Evolutionary conservation across 2,797 vertebrate species (phyloP).

Genomic region (Diceros bicornis): DNA sequence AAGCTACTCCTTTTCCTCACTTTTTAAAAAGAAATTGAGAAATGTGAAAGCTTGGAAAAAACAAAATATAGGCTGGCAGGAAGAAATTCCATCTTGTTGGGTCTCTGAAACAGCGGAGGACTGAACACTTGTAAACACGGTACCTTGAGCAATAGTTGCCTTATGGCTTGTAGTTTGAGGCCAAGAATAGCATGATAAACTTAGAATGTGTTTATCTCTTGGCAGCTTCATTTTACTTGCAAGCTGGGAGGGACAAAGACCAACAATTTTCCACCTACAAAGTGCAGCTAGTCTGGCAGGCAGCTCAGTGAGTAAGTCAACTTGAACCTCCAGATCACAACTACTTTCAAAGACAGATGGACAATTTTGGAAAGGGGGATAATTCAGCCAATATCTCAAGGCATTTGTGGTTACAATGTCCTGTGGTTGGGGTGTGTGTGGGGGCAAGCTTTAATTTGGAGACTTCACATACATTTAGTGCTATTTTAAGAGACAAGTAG

Average conservation of each 20-base stretch:
- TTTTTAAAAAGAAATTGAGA: constrained; percentile 70
- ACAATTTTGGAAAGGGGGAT: constrained; percentile 3
- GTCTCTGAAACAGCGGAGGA: constrained; percentile 86
- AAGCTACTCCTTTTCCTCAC: constrained; percentile 23
- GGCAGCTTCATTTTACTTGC: constrained; percentile 86
- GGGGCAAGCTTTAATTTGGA: constrained; percentile 65
- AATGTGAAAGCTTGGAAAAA: constrained; percentile 75
- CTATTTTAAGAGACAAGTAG: constrained; percentile 61
- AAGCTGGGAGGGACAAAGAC: constrained; percentile 88
- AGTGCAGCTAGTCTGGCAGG: constrained; percentile 84
- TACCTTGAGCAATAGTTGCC: constrained; percentile 88
- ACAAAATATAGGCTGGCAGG: constrained; percentile 80
- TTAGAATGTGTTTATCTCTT: constrained; percentile 88
- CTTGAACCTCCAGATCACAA: constrained; percentile 62
- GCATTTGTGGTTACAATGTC: background rate
- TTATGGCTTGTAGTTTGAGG: constrained; percentile 87
- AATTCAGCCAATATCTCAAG: constrained; percentile 38
- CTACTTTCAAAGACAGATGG: constrained; percentile 69
- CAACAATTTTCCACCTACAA: constrained; percentile 87
- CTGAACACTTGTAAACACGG: constrained; percentile 86
- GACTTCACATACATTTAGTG: constrained; percentile 57
- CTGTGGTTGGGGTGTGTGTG: background rate
- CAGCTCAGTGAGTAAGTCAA: constrained; percentile 60
- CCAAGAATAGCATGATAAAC: constrained; percentile 88
- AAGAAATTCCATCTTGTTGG: constrained; percentile 86